A percentile compares a stretch with the other conserved stretches of the same genome.
Evolutionary conservation across 2,888 invertebrate genomes (phyloP).

Genomic region (Campoplex capitator): DNA sequence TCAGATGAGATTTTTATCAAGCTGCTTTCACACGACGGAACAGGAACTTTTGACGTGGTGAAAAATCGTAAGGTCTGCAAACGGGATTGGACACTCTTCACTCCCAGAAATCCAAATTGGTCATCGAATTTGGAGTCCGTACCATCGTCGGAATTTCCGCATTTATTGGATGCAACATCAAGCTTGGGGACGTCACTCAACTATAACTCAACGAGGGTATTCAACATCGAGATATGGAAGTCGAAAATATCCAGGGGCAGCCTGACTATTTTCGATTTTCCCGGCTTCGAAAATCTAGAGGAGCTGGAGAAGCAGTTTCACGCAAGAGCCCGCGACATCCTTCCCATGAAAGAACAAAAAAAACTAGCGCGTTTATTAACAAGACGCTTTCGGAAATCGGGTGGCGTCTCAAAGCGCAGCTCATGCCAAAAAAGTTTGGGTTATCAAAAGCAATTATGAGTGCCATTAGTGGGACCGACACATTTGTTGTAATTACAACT

Average conservation of each 20-base stretch:
- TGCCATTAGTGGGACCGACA: background rate
- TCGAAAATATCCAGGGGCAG: background rate
- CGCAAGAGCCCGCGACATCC: background rate
- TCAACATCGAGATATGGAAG: background rate
- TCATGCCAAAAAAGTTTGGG: background rate
- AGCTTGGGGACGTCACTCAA: background rate
- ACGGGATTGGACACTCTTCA: background rate
- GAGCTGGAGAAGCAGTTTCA: background rate
- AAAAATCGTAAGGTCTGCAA: background rate
- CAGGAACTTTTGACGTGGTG: background rate
- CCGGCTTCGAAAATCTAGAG: background rate
- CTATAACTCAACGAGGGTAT: background rate
- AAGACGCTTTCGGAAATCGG: background rate
- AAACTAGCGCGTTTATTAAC: background rate
- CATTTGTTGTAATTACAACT: background rate
- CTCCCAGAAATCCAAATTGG: background rate
- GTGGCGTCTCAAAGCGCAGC: background rate
- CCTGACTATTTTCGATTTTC: background rate
- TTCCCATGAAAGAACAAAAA: background rate
- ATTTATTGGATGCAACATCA: background rate
- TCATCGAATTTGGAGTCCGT: background rate
- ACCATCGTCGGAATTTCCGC: background rate
- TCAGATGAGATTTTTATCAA: background rate
- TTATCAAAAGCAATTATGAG: background rate
- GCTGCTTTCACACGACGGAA: background rate